phyloP scores from a whole-genome alignment of 2,888 invertebrate species.

The Calameuta idolon region DNA sequence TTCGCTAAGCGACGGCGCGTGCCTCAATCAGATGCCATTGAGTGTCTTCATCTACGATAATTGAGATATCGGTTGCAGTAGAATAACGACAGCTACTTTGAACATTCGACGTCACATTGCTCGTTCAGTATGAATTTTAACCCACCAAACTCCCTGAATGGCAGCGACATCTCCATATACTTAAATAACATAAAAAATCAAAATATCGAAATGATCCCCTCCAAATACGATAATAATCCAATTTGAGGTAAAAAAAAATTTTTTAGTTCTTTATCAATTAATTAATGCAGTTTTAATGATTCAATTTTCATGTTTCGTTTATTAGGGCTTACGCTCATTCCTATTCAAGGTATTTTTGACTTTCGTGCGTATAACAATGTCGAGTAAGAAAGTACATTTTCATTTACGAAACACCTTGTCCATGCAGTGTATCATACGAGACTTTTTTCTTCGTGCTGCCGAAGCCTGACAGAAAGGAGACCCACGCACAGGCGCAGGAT shows the following conservation, averaged over 20 bases:
- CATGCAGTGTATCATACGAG: not conserved
- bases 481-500: constrained; percentile 42
- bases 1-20: constrained; percentile 51
- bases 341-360: not conserved
- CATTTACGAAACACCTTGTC: not conserved
- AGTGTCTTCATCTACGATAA: constrained; percentile 9
- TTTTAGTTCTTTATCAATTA: too few species aligned
- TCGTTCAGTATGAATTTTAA: not conserved
- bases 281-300: not conserved
- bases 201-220: not conserved
- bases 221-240: not conserved
- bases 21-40: constrained; percentile 37
- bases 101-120: not conserved
- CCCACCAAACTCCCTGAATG: not conserved
- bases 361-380: not conserved
- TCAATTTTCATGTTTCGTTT: not conserved
- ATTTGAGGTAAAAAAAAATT: not conserved
- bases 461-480: constrained; percentile 33
- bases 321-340: too few species aligned
- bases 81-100: not conserved
- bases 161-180: not conserved
- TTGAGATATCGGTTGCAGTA: constrained; percentile 5
- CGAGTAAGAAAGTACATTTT: not conserved
- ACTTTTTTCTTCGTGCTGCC: not conserved
- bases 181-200: not conserved